phyloP scores from a whole-genome alignment of 1,140 invertebrate species.

The Ptiloglossa arizonensis region DNA sequence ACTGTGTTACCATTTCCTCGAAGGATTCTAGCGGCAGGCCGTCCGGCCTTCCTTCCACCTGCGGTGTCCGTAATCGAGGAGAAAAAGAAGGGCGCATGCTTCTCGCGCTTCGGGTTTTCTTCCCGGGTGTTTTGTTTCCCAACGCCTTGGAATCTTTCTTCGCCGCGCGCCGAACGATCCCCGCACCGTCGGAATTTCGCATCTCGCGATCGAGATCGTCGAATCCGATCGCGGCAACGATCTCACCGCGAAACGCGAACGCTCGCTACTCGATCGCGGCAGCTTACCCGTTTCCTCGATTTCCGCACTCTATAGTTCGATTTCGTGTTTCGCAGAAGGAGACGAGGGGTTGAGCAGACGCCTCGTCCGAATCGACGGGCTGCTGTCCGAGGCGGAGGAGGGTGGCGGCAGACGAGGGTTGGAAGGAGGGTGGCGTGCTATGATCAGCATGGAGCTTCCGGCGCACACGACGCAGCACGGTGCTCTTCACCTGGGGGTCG shows the following conservation, averaged over 20 bases:
- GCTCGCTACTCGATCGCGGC: no score
- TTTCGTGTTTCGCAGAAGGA: slow-evolving; percentile 61
- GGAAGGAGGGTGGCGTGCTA: slow-evolving; percentile 75
- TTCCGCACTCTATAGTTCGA: no score
- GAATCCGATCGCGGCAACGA: no score
- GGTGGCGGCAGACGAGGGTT: slow-evolving; percentile 69
- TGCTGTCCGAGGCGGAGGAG: slow-evolving; percentile 71
- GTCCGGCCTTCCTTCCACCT: not conserved
- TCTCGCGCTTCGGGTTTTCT: not conserved
- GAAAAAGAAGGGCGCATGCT: not conserved
- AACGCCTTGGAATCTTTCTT: not conserved
- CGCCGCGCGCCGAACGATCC: not conserved
- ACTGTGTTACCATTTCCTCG: slow-evolving; percentile 16
- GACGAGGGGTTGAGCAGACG: slow-evolving; percentile 61
- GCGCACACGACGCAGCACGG: slow-evolving; percentile 77
- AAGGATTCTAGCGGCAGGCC: no score
- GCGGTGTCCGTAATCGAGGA: not conserved
- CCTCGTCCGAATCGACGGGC: slow-evolving; percentile 70
- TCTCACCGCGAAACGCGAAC: no score
- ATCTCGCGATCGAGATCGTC: not conserved
- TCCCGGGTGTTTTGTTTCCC: not conserved
- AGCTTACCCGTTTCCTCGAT: no score
- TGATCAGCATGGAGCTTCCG: slow-evolving; percentile 81
- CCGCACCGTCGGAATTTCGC: not conserved
- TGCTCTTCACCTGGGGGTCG: slow-evolving; percentile 76